Conservation (phyloP, 2,797 vertebrate genomes). For the Pyrocephalus nanus region DNA sequence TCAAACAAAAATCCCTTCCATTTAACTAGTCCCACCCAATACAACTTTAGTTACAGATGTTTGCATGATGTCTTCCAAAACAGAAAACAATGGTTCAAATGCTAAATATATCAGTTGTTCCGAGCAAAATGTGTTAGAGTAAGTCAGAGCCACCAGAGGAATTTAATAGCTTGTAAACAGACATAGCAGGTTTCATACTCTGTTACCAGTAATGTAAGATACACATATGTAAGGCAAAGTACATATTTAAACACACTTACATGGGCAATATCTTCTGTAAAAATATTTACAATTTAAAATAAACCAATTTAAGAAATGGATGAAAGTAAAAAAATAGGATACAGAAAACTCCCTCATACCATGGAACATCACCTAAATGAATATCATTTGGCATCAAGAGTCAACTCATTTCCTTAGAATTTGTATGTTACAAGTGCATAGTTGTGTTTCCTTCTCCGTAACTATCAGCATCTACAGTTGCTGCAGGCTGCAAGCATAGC, state of each 20-base stretch:
- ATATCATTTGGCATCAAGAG: slow-evolving; percentile 72
- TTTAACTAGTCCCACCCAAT: slow-evolving; percentile 20
- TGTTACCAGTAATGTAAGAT: slow-evolving; percentile 73
- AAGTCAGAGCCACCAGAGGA: slow-evolving; percentile 57
- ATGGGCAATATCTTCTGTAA: slow-evolving; percentile 73
- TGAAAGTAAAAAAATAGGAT: slow-evolving; percentile 69
- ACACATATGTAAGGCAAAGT: slow-evolving; percentile 77
- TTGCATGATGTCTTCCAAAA: slow-evolving; percentile 30
- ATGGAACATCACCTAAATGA: slow-evolving; percentile 65
- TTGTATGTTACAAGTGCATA: slow-evolving; percentile 79
- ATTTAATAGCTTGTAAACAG: slow-evolving; percentile 71
- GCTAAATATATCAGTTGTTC: slow-evolving; percentile 40
- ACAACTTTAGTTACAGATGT: slow-evolving; percentile 7
- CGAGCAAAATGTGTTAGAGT: slow-evolving; percentile 46
- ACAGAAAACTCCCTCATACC: slow-evolving; percentile 72
- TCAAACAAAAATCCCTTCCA: slow-evolving; percentile 43
- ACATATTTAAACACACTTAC: slow-evolving; percentile 75
- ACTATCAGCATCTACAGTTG: slow-evolving; percentile 60
- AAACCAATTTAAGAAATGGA: slow-evolving; percentile 71
- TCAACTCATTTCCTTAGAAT: slow-evolving; percentile 71
- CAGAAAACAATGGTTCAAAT: slow-evolving; percentile 57
- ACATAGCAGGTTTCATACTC: slow-evolving; percentile 63
- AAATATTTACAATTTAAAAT: slow-evolving; percentile 75
- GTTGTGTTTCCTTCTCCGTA: slow-evolving; percentile 65
- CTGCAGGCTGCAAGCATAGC: slow-evolving; percentile 68